These are phyloP conservation scores for Mesoclemmys tuberculata DNA, from an alignment of 2,113 vertebrate species.

Conservation along the genomic window DNA sequence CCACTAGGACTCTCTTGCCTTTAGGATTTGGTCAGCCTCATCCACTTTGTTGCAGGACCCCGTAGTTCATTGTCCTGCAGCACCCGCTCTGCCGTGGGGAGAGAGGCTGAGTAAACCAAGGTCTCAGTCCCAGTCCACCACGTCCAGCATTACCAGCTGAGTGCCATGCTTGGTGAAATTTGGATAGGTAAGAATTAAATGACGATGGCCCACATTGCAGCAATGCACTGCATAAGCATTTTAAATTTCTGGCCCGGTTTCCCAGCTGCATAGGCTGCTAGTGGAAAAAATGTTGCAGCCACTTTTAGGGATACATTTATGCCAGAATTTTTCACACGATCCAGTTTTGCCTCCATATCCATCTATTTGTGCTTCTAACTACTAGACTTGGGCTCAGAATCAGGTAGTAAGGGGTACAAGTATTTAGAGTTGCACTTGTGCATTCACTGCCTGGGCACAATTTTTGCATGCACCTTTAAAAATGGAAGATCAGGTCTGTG, in stretches of 20 bases:
- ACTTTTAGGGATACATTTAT: background rate
- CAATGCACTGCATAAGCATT: background rate
- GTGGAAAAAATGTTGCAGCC: background rate
- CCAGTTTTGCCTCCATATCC: background rate
- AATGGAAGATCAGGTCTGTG: background rate
- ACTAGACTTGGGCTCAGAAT: background rate
- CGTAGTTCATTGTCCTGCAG: background rate
- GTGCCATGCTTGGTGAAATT: background rate
- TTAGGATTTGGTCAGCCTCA: background rate
- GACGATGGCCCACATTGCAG: background rate
- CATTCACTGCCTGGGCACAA: background rate
- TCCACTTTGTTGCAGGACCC: background rate
- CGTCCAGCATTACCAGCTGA: background rate
- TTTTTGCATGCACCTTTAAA: background rate
- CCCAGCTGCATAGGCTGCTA: background rate
- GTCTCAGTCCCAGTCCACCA: background rate
- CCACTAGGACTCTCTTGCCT: background rate
- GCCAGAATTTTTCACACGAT: background rate
- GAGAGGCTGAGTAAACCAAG: background rate
- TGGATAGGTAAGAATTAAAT: background rate
- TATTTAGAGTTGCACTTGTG: background rate
- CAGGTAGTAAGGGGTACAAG: accelerated
- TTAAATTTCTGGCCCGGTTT: background rate
- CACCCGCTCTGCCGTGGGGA: background rate
- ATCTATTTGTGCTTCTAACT: background rate